Evolutionary conservation across 2,888 invertebrate genomes (phyloP), one percentile per base, ranked within the genome.

Genomic region (Brenthis ino): DNA sequence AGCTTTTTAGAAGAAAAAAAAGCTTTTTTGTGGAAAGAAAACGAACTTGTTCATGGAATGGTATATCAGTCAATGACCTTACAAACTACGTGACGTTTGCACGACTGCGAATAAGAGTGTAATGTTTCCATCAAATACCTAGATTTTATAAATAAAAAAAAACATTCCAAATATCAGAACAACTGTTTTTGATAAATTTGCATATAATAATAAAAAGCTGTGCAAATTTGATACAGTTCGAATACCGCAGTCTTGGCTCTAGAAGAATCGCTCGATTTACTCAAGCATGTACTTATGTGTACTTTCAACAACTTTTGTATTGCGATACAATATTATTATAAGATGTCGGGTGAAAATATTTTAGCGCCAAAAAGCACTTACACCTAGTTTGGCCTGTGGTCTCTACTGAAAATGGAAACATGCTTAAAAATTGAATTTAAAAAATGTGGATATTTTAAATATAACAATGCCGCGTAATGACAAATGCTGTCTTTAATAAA

Each of bases 321-420:
- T 76, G 76, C 77, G 76, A 78, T 79, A 79, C 74, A 77, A 37
- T 72, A 70, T 72, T 50, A 6, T 75, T 72, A 60, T 60, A 60
- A 50, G 11, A 78, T 77, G 80, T 75, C 80, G 80, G 79, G 77
- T 75, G 76, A 72, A 72, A 71, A 4, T 28, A 28, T 54, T 47
- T 43, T 20, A 53, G 67, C 55, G 58, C 57, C 50, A 50, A 66
- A 43, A 79, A 79, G 79, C 80, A 72, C 81, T 82, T 84, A 83
- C 61, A 67, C 56, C 84, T 85, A 83, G 79, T 85, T 84, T 84
- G 84, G 85, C 85, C 78, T 83, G 80, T 69, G 57, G 65, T 60
- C 51, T 28, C 57, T 70, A 68, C 56, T 51, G 68, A 72, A 64
- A 72, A 33, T 51, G 63, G 37, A 53, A 53, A 51, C 37, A 47